Percentiles rank a stretch among this genome's conserved stretches.
These are phyloP conservation scores for Orthonyx spaldingii DNA, from an alignment of 2,113 vertebrate genomes.

Conservation along the genomic window DNA sequence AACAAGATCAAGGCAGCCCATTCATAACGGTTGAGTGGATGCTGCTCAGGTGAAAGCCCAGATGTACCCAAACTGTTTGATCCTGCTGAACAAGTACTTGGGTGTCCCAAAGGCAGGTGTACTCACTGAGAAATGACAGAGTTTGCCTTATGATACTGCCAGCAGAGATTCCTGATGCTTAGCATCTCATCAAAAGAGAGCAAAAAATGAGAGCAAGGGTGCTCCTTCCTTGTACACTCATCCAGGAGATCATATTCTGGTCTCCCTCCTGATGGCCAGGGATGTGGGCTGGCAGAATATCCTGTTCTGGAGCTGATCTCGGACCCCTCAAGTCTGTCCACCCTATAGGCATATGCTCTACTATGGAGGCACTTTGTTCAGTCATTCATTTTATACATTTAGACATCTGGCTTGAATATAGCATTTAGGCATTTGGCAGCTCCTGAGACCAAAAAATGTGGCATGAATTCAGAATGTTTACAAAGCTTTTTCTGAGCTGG, in stretches of 20 bases:
- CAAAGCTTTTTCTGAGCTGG: conserved; percentile 50
- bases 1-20: not conserved
- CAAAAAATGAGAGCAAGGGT: not conserved
- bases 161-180: not conserved
- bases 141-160: not conserved
- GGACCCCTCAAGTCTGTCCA: not conserved
- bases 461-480: conserved; percentile 56
- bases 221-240: not conserved
- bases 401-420: conserved; percentile 26
- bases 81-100: not conserved
- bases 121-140: not conserved
- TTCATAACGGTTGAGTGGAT: not conserved
- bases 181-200: not conserved
- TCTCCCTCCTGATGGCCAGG: not conserved
- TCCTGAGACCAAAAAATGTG: conserved; percentile 29
- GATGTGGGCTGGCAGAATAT: not conserved
- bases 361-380: conserved; percentile 37
- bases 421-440: conserved; percentile 45
- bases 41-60: not conserved
- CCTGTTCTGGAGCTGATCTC: not conserved
- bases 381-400: conserved; percentile 60
- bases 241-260: not conserved
- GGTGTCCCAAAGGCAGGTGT: not conserved
- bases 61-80: not conserved
- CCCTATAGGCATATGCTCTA: conserved; percentile 13